A percentile compares a stretch with the other conserved stretches of the same genome.
These are phyloP conservation scores for Florisuga fusca DNA, from an alignment of 2,797 vertebrate species.

Conservation along the genomic window DNA sequence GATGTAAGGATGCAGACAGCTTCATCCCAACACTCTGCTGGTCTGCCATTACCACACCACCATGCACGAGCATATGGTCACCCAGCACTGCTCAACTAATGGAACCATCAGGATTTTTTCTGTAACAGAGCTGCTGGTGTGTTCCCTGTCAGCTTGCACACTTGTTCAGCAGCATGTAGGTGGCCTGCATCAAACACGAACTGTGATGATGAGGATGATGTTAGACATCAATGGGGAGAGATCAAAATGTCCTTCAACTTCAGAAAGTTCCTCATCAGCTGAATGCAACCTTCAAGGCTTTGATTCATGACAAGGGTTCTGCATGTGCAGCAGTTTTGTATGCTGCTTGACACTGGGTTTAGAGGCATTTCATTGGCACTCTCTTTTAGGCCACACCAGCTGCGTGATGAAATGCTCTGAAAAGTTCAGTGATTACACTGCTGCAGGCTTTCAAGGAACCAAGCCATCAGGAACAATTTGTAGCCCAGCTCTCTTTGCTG, in stretches of 20 bases:
- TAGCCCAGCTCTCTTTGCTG: background rate
- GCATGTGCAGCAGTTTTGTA: constrained; percentile 1
- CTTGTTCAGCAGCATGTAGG: background rate
- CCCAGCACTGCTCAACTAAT: background rate
- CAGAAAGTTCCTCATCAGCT: background rate
- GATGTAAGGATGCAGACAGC: background rate
- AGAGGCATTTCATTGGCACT: background rate
- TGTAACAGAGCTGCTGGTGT: background rate
- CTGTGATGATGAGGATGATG: background rate
- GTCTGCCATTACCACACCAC: background rate
- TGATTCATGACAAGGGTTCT: background rate
- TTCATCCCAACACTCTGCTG: fast-evolving
- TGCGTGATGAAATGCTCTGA: background rate
- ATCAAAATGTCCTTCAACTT: background rate
- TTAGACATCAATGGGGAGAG: background rate
- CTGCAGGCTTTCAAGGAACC: constrained; percentile 29
- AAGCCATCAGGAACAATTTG: background rate
- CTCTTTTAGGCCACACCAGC: background rate
- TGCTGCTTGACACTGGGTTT: background rate
- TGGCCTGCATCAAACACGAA: fast-evolving
- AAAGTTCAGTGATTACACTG: constrained; percentile 7
- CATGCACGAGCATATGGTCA: fast-evolving
- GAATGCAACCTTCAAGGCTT: background rate
- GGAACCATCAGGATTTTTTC: background rate
- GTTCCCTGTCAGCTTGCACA: background rate